phyloP scores from a whole-genome alignment of 2,113 vertebrate species.

The Falcunculus frontatus region DNA sequence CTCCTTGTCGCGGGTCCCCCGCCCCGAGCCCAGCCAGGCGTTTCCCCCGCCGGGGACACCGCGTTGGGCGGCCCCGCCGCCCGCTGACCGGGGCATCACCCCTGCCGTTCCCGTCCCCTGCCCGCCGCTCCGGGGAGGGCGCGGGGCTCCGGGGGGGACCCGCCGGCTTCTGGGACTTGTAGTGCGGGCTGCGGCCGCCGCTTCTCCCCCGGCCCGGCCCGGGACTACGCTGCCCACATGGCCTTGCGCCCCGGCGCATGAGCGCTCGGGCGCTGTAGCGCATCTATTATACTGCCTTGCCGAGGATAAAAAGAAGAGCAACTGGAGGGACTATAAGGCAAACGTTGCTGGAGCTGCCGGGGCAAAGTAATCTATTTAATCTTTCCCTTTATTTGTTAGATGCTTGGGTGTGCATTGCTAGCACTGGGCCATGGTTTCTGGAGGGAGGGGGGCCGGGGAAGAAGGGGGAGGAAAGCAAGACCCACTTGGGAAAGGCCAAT shows the following conservation, averaged over 20 bases:
- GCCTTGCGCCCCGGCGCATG: slow-evolving; percentile 79
- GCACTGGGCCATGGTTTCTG: slow-evolving; percentile 16
- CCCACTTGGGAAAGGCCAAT: slow-evolving; percentile 39
- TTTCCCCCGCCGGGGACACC: neutral
- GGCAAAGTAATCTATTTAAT: slow-evolving; percentile 82
- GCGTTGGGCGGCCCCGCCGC: neutral
- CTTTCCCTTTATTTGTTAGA: slow-evolving; percentile 62
- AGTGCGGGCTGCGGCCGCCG: slow-evolving; percentile 48
- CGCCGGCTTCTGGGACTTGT: slow-evolving; percentile 65
- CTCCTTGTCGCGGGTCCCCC: neutral
- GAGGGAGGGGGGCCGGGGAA: slow-evolving; percentile 18
- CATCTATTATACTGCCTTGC: slow-evolving; percentile 93
- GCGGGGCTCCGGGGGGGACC: neutral
- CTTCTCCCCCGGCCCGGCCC: neutral
- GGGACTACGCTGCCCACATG: slow-evolving; percentile 81
- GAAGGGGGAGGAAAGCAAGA: slow-evolving; percentile 11
- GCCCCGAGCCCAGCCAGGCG: neutral
- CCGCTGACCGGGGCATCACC: slow-evolving; percentile 14
- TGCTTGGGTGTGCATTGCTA: slow-evolving; percentile 27
- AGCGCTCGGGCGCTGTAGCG: slow-evolving; percentile 82
- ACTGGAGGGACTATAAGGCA: slow-evolving; percentile 76
- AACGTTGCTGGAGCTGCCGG: slow-evolving; percentile 80
- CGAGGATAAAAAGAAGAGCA: slow-evolving; percentile 84
- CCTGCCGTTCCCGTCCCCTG: slow-evolving; percentile 28
- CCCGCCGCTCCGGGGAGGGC: slow-evolving; percentile 22